Evolutionary conservation across 1,140 invertebrate genomes (phyloP).

Genomic region (Drosophila tropicalis): DNA sequence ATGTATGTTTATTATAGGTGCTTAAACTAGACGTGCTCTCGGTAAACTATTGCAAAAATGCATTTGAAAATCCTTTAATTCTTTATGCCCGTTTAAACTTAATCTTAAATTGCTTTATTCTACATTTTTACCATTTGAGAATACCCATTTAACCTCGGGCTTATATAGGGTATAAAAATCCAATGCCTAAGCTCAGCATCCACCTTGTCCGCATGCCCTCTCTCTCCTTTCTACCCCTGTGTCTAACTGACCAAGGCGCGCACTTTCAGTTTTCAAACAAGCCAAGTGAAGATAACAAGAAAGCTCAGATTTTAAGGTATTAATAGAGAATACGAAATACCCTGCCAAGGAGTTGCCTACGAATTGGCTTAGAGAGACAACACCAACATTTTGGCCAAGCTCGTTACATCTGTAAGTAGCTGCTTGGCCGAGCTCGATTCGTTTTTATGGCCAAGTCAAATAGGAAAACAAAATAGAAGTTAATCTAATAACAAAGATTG

Average conservation of each 20-base stretch:
- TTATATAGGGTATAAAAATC: constrained; percentile 5
- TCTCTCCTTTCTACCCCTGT: neutral
- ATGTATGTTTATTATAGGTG: too few species aligned
- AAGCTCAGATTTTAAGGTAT: constrained; percentile 20
- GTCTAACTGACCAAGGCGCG: constrained; percentile 59
- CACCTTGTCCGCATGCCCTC: neutral
- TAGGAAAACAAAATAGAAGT: constrained; percentile 82
- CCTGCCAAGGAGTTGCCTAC: constrained; percentile 1
- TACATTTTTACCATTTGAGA: too few species aligned
- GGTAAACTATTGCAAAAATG: too few species aligned
- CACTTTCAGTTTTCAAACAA: constrained; percentile 79
- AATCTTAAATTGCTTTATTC: too few species aligned
- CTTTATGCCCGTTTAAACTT: too few species aligned
- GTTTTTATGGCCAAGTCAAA: constrained; percentile 79
- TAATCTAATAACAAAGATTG: constrained; percentile 82
- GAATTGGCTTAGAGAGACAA: neutral
- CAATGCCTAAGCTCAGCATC: constrained; percentile 10
- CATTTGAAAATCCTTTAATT: too few species aligned
- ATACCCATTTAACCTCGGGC: neutral
- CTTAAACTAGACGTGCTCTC: too few species aligned
- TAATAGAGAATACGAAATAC: constrained; percentile 36
- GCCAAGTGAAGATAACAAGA: constrained; percentile 70
- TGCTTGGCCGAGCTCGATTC: constrained; percentile 55
- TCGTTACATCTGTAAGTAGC: constrained; percentile 34
- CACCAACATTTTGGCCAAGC: constrained; percentile 26